phyloP scores from a whole-genome alignment of 1,140 invertebrate species.

The Drosophila tsacasi region DNA sequence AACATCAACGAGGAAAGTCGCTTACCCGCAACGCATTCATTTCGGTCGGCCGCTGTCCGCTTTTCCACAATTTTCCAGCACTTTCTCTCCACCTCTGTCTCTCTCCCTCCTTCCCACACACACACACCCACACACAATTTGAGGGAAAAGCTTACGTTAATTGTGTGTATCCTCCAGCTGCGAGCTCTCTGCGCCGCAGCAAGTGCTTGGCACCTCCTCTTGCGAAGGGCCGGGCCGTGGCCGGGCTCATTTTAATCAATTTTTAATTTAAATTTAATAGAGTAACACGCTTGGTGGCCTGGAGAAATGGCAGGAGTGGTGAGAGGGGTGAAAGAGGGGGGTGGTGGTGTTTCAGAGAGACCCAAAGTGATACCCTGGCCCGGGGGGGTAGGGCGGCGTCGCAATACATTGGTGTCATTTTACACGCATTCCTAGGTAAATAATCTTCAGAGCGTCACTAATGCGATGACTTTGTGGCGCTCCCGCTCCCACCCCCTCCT shows the following conservation, averaged over 20 bases:
- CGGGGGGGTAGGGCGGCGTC: neutral
- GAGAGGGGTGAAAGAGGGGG: no score
- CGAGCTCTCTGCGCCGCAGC: constrained; percentile 19
- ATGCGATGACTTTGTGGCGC: constrained; percentile 65
- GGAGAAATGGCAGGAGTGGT: neutral
- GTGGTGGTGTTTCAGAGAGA: no score
- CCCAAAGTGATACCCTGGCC: neutral
- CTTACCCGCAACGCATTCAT: constrained; percentile 75
- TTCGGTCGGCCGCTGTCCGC: constrained; percentile 43
- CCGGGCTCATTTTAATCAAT: constrained; percentile 79
- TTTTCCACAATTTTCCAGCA: neutral
- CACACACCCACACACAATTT: constrained; percentile 16
- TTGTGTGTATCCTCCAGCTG: constrained; percentile 76
- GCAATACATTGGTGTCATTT: constrained; percentile 65
- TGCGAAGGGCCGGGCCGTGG: constrained; percentile 1
- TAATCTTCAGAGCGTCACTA: constrained; percentile 72
- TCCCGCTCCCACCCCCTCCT: neutral
- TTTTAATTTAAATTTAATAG: constrained; percentile 84
- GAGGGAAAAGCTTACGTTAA: constrained; percentile 71
- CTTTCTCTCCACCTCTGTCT: neutral
- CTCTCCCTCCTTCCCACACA: neutral
- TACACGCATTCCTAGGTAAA: constrained; percentile 82
- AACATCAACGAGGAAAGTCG: constrained; percentile 55
- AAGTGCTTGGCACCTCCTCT: constrained; percentile 37
- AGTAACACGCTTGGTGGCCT: constrained; percentile 67